Evolutionary conservation across 2,888 invertebrate species (phyloP).

Genomic region (Lasioglossum oenotherae): DNA sequence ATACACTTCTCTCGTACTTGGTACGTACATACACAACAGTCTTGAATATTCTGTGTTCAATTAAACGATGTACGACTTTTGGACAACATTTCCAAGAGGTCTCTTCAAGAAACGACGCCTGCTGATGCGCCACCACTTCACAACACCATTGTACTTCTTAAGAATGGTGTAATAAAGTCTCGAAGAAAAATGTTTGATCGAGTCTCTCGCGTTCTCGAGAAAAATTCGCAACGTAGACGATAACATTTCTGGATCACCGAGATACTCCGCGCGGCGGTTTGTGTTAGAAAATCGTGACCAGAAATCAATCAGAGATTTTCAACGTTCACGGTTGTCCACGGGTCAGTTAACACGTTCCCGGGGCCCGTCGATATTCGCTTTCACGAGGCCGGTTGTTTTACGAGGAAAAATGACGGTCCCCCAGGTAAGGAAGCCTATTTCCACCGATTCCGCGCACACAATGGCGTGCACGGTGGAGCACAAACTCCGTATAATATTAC

Average conservation of each 20-base stretch:
- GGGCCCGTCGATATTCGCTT: constrained; percentile 44
- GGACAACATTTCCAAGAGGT: not conserved
- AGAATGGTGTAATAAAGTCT: not conserved
- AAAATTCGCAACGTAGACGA: not conserved
- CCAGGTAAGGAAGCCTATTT: constrained; percentile 58
- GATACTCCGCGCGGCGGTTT: not conserved
- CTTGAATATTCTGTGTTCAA: not conserved
- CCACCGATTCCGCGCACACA: constrained; percentile 48
- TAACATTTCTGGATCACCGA: not conserved
- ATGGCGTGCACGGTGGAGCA: constrained; percentile 45
- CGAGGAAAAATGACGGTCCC: constrained; percentile 18
- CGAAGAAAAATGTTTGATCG: not conserved
- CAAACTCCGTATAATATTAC: constrained; percentile 70
- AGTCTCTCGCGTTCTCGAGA: not conserved
- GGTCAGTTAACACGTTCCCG: not conserved
- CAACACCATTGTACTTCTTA: not conserved
- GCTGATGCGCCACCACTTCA: not conserved
- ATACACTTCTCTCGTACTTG: no score
- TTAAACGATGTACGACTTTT: not conserved
- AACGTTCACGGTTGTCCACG: not conserved
- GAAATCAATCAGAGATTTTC: not conserved
- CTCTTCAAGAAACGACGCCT: not conserved
- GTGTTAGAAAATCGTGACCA: constrained; percentile 3
- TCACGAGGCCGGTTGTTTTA: constrained; percentile 46
- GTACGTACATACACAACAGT: not conserved